Percentiles rank a stretch among this genome's conserved stretches.
phyloP scores from a whole-genome alignment of 1,140 invertebrate genomes.

The Drosophila tropicalis region DNA sequence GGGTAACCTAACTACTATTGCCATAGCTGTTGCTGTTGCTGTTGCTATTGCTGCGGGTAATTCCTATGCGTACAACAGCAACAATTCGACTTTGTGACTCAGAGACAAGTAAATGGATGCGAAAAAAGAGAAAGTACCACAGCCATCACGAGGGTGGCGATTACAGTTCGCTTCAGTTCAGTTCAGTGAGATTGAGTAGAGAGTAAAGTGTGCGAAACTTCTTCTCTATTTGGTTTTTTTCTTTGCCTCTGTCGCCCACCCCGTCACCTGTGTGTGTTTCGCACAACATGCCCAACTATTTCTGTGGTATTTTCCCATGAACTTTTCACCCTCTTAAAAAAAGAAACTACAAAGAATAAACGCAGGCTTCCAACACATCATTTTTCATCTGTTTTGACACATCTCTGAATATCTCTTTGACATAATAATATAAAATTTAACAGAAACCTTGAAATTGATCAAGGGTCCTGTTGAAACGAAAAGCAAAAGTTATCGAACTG shows the following conservation, averaged over 20 bases:
- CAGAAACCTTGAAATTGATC: too few species aligned
- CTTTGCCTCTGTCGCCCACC: background rate
- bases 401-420: too few species aligned
- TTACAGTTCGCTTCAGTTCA: conserved; percentile 11
- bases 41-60: conserved; percentile 3
- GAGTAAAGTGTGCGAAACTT: conserved; percentile 2
- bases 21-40: background rate
- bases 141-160: background rate
- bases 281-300: too few species aligned
- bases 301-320: too few species aligned
- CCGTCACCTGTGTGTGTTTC: background rate
- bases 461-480: too few species aligned
- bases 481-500: too few species aligned
- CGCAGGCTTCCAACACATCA: too few species aligned
- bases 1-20: conserved; percentile 1
- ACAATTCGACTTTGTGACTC: conserved; percentile 12
- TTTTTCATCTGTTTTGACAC: too few species aligned
- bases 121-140: background rate
- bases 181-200: conserved; percentile 3
- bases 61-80: conserved; percentile 9
- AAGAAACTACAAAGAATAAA: too few species aligned
- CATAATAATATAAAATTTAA: too few species aligned
- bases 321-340: too few species aligned
- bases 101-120: conserved; percentile 3
- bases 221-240: background rate